phyloP scores from a whole-genome alignment of 2,113 vertebrate species.

The Dryoscopus gambensis region DNA sequence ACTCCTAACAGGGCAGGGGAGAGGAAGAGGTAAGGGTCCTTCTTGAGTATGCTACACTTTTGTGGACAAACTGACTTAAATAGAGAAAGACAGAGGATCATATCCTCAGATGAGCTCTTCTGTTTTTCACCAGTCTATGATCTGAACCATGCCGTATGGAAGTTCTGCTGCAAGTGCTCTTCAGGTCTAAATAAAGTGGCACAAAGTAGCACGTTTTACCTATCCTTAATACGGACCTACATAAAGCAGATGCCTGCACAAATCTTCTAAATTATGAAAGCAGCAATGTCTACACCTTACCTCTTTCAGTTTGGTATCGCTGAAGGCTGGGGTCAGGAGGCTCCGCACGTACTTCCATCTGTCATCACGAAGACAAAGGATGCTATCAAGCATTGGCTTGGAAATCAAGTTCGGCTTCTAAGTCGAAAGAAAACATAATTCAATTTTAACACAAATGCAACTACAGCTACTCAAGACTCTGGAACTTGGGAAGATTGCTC shows the following conservation, averaged over 20 bases:
- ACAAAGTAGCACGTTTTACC: background rate
- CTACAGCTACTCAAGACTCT: background rate
- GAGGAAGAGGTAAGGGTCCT: background rate
- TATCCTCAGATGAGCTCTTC: background rate
- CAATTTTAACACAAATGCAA: background rate
- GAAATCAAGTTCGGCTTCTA: conserved; percentile 65
- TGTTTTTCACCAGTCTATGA: background rate
- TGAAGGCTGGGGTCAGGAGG: conserved; percentile 83
- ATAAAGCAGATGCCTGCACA: background rate
- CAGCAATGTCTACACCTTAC: conserved; percentile 63
- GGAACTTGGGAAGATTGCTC: background rate
- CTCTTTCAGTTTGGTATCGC: conserved; percentile 81
- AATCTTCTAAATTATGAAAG: background rate
- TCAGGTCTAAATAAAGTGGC: background rate
- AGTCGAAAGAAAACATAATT: conserved; percentile 2
- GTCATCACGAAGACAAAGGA: conserved; percentile 83
- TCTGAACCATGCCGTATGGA: background rate
- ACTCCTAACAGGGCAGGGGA: background rate
- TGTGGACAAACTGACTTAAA: background rate
- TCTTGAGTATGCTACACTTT: background rate
- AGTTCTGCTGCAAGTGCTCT: background rate
- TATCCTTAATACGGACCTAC: background rate
- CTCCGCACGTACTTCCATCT: conserved; percentile 86
- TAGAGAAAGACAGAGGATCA: background rate
- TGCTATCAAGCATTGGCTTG: conserved; percentile 83